Percentiles rank a stretch among this genome's conserved stretches.
Conservation (phyloP, 2,888 invertebrate species). For the Linnaemya vulpina region DNA sequence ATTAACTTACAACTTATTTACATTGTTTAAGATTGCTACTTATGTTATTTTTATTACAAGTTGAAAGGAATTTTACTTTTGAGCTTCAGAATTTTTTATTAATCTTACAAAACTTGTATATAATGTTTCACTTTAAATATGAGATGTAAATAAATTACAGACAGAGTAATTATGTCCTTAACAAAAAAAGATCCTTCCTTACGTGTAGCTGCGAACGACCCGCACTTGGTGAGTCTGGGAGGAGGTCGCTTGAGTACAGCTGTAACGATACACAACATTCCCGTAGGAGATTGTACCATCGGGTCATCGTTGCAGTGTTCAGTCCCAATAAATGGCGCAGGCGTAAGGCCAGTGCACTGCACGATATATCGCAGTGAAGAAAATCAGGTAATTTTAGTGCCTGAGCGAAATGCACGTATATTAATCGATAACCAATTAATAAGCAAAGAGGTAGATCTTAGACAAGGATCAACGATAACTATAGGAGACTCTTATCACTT, state of each 20-base stretch:
- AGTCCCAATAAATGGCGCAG: slow-evolving; percentile 91
- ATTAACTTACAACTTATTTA: slow-evolving; percentile 15
- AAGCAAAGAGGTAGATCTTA: slow-evolving; percentile 88
- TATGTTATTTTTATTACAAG: too few species aligned
- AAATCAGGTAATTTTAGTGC: slow-evolving; percentile 92
- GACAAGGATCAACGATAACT: slow-evolving; percentile 95
- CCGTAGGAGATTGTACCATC: slow-evolving; percentile 92
- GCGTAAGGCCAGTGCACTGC: slow-evolving; percentile 92
- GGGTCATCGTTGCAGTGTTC: slow-evolving; percentile 91
- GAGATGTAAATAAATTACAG: neutral
- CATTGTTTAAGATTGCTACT: neutral
- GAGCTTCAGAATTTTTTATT: too few species aligned
- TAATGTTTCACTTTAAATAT: neutral
- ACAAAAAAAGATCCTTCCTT: slow-evolving; percentile 82
- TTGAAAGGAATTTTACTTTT: too few species aligned
- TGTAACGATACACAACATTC: slow-evolving; percentile 94
- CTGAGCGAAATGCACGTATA: slow-evolving; percentile 87
- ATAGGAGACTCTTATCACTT: slow-evolving; percentile 95
- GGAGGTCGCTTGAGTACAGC: slow-evolving; percentile 95
- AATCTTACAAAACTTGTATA: neutral
- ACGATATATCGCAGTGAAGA: slow-evolving; percentile 91
- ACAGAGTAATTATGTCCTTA: slow-evolving; percentile 78
- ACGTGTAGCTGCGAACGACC: slow-evolving; percentile 90
- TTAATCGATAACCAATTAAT: slow-evolving; percentile 90
- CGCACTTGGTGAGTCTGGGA: slow-evolving; percentile 95